Evolutionary conservation across 2,888 invertebrate genomes (phyloP), one percentile per base, ranked within the genome.

Genomic region (Rutpela maculata): DNA sequence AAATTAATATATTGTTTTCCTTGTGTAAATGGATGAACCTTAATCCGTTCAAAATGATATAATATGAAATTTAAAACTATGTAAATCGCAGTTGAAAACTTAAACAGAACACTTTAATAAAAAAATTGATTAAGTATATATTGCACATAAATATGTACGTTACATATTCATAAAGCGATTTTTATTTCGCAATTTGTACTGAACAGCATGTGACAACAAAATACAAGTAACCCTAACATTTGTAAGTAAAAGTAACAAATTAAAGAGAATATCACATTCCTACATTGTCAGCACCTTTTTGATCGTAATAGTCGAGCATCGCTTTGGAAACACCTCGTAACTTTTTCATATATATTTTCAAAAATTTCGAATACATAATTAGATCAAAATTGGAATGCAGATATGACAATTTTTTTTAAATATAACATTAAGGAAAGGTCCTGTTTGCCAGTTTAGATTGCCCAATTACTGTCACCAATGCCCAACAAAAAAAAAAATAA

Each of bases 211-310:
- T 87, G 87, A 88, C 85, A 88, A 87, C 85, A 85, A 85, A 85
- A 85, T 85, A 87, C 85, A 86, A 86, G 85, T 88, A 87, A 86
- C 82, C 82, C 85, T 85, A 87, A 87, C 85, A 87, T 85, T 85
- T 86, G 85, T 73, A 74, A 87, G 83, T 85, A 87, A 87, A 86
- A 88, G 81, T 88, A 88, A 89, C 88, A 89, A 88, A 89, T 88
- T 86, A 88, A 86, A 87, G 85, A 87, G 85, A 88, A 87, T 88
- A 89, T 89, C 89, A 89, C 89, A 89, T 88, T 89, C 87, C 87
- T 87, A 87, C 85, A 86, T 87, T 86, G 86, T 88, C 88, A 89
- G 88, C 89, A 89, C 88, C 88, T 87, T 89, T 88, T 86, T 84
- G 81, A 84, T 85, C 83, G 84, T 83, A 79, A 81, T 81, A 80